These are phyloP conservation scores for Microcebus jonahi DNA, from an alignment of 2,113 vertebrate species.

Conservation along the genomic window DNA sequence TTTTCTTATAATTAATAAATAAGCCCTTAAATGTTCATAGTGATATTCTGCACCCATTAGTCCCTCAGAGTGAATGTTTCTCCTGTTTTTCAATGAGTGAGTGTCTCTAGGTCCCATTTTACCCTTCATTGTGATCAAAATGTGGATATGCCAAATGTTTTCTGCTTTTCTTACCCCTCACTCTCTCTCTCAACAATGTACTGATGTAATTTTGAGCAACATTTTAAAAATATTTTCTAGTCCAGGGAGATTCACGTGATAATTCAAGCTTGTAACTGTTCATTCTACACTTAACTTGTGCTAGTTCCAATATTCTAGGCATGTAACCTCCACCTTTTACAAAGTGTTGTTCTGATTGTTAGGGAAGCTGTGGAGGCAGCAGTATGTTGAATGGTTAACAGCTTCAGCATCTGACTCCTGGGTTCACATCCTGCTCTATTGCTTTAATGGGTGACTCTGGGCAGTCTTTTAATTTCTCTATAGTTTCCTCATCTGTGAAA, in stretches of 20 bases:
- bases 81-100: background rate
- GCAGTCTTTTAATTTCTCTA: background rate
- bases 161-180: background rate
- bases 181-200: background rate
- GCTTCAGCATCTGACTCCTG: background rate
- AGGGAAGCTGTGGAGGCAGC: background rate
- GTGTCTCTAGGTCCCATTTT: background rate
- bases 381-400: background rate
- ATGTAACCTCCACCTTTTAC: background rate
- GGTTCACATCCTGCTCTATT: rapidly evolving
- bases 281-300: background rate
- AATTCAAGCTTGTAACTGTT: background rate
- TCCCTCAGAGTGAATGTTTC: background rate
- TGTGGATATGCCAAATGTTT: background rate
- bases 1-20: background rate
- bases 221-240: background rate
- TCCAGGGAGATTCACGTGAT: background rate
- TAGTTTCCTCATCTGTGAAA: background rate
- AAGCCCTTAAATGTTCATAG: background rate
- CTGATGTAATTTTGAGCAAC: background rate
- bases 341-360: background rate
- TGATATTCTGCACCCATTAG: background rate
- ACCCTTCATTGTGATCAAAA: background rate
- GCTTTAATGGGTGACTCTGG: background rate
- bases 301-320: background rate